These are phyloP conservation scores for Nephila pilipes DNA, from an alignment of 1,140 invertebrate genomes.

Conservation along the genomic window DNA sequence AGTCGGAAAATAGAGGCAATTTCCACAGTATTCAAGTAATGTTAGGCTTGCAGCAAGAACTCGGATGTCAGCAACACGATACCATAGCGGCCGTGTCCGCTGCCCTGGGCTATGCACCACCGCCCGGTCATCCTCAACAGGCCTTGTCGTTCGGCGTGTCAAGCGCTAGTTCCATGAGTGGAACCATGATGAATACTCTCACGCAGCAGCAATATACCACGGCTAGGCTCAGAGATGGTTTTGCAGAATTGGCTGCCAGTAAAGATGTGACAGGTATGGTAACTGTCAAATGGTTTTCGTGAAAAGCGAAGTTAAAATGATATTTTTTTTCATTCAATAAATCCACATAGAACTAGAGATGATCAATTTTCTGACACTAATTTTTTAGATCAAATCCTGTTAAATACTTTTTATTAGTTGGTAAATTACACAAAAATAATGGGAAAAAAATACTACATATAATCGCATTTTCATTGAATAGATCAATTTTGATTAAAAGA, in stretches of 20 bases:
- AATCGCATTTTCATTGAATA: too few relatives aligned
- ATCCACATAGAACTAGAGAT: too few relatives aligned
- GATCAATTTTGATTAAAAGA: too few relatives aligned
- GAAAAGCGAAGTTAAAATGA: too few relatives aligned
- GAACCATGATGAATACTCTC: conserved; percentile 49
- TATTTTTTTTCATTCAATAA: too few relatives aligned
- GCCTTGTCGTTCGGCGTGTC: not conserved
- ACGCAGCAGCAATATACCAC: conserved; percentile 81
- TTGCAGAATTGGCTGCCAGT: conserved; percentile 32
- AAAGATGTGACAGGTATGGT: conserved; percentile 11
- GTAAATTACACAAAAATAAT: too few relatives aligned
- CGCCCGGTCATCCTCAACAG: conserved; percentile 67
- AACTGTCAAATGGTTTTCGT: not conserved
- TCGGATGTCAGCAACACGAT: conserved; percentile 76
- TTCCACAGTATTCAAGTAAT: conserved; percentile 83
- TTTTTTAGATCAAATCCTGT: too few relatives aligned
- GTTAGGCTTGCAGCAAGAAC: conserved; percentile 83
- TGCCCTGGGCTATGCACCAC: conserved; percentile 44
- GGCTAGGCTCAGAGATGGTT: conserved; percentile 54
- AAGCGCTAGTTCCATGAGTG: conserved; percentile 76
- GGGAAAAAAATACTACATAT: too few relatives aligned
- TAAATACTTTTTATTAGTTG: too few relatives aligned
- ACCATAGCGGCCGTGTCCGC: conserved; percentile 70
- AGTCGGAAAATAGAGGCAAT: conserved; percentile 69
- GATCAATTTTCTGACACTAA: too few relatives aligned